These are phyloP conservation scores for Phylloscopus trochilus DNA, from an alignment of 2,113 vertebrate species.

Conservation along the genomic window DNA sequence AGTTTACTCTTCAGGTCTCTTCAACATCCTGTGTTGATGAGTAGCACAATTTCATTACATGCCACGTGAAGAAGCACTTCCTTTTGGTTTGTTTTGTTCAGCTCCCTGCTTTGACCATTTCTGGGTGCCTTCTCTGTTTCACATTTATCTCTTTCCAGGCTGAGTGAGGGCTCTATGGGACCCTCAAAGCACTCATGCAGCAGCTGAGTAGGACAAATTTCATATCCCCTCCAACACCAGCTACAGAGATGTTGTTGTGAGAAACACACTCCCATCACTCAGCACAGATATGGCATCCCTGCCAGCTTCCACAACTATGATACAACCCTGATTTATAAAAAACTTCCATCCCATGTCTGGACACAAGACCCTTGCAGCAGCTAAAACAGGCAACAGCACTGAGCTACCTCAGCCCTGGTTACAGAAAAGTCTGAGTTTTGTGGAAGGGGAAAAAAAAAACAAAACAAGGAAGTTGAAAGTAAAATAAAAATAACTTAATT, in stretches of 20 bases:
- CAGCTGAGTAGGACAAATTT: neutral
- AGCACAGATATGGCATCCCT: neutral
- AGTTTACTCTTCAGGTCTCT: conserved; percentile 11
- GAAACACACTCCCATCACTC: neutral
- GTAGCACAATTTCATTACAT: conserved; percentile 15
- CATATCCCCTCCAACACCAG: neutral
- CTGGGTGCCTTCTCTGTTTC: neutral
- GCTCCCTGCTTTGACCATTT: neutral
- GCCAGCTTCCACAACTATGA: neutral
- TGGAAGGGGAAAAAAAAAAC: neutral
- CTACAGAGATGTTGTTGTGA: neutral
- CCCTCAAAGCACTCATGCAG: neutral
- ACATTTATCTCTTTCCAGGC: neutral
- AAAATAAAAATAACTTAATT: neutral
- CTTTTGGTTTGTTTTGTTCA: neutral
- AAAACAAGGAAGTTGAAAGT: neutral
- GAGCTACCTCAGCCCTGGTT: neutral
- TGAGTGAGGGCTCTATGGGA: neutral
- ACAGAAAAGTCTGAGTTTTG: neutral
- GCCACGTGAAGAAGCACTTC: conserved; percentile 21
- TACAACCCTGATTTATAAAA: neutral
- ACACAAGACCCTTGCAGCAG: neutral
- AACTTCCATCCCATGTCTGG: neutral
- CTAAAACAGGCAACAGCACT: neutral
- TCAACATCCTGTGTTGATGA: neutral